These are phyloP conservation scores for Chunga burmeisteri DNA, from an alignment of 2,113 vertebrate genomes.

Conservation along the genomic window DNA sequence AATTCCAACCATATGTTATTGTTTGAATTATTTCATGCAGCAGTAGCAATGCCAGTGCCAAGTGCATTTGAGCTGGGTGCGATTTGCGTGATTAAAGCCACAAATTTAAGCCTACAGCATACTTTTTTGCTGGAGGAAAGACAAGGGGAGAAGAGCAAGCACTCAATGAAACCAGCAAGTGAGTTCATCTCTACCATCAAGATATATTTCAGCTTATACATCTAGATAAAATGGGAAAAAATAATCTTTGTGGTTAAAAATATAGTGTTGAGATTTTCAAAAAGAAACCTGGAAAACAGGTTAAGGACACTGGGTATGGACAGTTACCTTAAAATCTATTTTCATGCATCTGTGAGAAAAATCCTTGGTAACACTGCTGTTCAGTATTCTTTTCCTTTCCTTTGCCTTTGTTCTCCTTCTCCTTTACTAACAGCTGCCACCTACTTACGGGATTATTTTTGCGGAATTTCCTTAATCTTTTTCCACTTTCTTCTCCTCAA, in stretches of 20 bases:
- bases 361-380: not conserved
- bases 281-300: not conserved
- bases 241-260: not conserved
- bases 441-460: constrained; percentile 35
- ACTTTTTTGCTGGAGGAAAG: not conserved
- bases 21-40: constrained; percentile 4
- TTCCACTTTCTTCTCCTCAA: constrained; percentile 39
- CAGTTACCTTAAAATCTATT: not conserved
- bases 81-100: not conserved
- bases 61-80: not conserved
- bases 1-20: not conserved
- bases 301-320: not conserved
- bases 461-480: constrained; percentile 35
- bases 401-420: not conserved
- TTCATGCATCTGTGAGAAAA: not conserved
- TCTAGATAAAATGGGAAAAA: not conserved
- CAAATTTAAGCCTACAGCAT: not conserved
- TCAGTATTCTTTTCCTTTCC: not conserved
- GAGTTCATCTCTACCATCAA: not conserved
- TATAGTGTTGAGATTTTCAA: not conserved
- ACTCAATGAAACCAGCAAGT: not conserved
- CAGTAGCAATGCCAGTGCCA: not conserved
- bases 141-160: not conserved
- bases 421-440: constrained; percentile 22
- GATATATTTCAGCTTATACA: not conserved